Conservation (phyloP, 2,888 invertebrate species). For the Fragum whitleyi region DNA sequence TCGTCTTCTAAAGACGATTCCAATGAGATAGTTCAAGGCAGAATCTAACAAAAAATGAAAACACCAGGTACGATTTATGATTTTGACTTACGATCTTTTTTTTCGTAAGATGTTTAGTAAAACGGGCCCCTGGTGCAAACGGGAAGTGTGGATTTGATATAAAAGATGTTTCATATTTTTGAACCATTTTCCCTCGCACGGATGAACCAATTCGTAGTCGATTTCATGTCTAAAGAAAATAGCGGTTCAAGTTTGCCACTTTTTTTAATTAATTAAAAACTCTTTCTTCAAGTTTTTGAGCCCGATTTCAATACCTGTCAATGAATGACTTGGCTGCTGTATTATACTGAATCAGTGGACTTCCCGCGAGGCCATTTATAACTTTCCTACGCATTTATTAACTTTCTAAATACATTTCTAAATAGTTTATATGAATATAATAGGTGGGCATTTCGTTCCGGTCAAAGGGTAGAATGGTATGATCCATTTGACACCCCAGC, state of each 20-base stretch:
- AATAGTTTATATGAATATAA: slow-evolving; percentile 62
- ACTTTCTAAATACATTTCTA: slow-evolving; percentile 63
- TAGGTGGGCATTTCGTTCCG: slow-evolving; percentile 52
- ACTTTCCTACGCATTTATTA: slow-evolving; percentile 64
- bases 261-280: slow-evolving; percentile 61
- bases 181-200: slow-evolving; percentile 1
- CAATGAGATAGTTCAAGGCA: no score
- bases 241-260: slow-evolving; percentile 30
- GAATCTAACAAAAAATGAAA: no score
- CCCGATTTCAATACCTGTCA: slow-evolving; percentile 34
- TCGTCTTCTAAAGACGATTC: no score
- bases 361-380: slow-evolving; percentile 67
- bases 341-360: slow-evolving; percentile 25
- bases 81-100: no score
- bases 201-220: not conserved
- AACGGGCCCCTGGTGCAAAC: no score
- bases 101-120: no score
- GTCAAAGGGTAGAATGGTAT: slow-evolving; percentile 59
- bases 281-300: slow-evolving; percentile 48
- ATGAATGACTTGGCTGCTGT: slow-evolving; percentile 21
- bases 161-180: slow-evolving; percentile 3
- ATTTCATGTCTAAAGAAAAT: slow-evolving; percentile 16
- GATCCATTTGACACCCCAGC: slow-evolving; percentile 58
- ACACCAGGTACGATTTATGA: no score
- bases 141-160: not conserved